phyloP scores from a whole-genome alignment of 2,797 vertebrate species.

The Anguilla megastoma region DNA sequence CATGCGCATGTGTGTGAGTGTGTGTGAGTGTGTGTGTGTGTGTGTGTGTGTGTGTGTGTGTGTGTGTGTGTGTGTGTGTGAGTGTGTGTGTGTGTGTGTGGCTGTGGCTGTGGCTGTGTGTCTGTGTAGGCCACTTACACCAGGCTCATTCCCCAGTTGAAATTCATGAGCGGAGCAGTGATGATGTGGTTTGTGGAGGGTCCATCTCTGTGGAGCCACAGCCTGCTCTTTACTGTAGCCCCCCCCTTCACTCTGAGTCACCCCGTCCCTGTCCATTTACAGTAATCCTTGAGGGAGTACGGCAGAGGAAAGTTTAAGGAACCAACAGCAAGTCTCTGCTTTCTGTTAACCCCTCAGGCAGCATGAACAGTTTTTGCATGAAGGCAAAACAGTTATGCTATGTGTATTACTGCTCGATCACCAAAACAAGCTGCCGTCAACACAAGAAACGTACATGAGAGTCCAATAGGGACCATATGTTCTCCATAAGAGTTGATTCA shows the following conservation, averaged over 20 bases:
- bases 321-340: neutral
- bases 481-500: too few species aligned
- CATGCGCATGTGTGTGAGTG: neutral
- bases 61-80: neutral
- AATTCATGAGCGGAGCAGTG: constrained; percentile 3
- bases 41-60: neutral
- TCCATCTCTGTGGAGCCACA: constrained; percentile 16
- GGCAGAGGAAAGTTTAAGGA: constrained; percentile 30
- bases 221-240: constrained; percentile 33
- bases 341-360: neutral
- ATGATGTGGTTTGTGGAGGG: constrained; percentile 5
- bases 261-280: neutral
- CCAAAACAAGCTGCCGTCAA: neutral
- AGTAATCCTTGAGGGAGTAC: constrained; percentile 38
- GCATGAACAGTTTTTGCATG: neutral
- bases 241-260: constrained; percentile 11
- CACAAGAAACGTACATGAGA: neutral
- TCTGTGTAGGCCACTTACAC: neutral
- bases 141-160: neutral
- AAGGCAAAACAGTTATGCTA: neutral
- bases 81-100: neutral
- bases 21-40: neutral
- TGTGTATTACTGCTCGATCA: neutral
- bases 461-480: too few species aligned
- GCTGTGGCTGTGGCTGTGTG: neutral